These are phyloP conservation scores for Passer montanus DNA, from an alignment of 2,113 vertebrate species.

Conservation along the genomic window DNA sequence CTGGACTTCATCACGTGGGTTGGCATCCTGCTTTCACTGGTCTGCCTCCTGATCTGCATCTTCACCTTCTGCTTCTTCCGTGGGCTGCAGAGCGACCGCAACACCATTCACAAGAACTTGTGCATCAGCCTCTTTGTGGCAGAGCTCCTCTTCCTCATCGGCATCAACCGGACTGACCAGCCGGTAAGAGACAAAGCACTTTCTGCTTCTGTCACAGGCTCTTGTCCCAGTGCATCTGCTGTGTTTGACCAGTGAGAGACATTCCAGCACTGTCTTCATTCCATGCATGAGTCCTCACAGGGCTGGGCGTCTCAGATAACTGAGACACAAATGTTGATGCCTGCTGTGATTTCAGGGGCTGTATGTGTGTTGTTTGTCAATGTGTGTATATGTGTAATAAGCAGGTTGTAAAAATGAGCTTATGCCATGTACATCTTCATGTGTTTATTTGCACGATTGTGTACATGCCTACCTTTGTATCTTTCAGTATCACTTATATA, in stretches of 20 bases:
- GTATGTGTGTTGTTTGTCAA: background rate
- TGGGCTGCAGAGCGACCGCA: conserved; percentile 95
- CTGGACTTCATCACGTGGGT: conserved; percentile 98
- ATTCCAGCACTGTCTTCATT: background rate
- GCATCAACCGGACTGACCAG: conserved; percentile 95
- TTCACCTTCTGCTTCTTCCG: conserved; percentile 99
- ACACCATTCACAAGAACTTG: conserved; percentile 98
- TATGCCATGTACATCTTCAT: background rate
- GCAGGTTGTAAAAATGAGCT: background rate
- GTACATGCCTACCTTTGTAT: background rate
- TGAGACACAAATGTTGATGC: background rate
- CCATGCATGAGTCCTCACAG: background rate
- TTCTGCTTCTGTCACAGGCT: background rate
- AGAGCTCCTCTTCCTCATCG: conserved; percentile 94
- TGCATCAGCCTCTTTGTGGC: conserved; percentile 97
- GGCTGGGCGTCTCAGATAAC: background rate
- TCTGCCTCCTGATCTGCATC: conserved; percentile 98
- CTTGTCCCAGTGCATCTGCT: accelerated
- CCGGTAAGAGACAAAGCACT: conserved; percentile 80
- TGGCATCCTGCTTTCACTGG: conserved; percentile 96
- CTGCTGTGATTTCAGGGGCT: background rate
- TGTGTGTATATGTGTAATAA: background rate
- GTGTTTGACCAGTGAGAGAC: background rate
- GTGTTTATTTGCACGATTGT: background rate
- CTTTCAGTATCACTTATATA: background rate